phyloP scores from a whole-genome alignment of 2,888 invertebrate genomes.

The Ophion ventricosus region DNA sequence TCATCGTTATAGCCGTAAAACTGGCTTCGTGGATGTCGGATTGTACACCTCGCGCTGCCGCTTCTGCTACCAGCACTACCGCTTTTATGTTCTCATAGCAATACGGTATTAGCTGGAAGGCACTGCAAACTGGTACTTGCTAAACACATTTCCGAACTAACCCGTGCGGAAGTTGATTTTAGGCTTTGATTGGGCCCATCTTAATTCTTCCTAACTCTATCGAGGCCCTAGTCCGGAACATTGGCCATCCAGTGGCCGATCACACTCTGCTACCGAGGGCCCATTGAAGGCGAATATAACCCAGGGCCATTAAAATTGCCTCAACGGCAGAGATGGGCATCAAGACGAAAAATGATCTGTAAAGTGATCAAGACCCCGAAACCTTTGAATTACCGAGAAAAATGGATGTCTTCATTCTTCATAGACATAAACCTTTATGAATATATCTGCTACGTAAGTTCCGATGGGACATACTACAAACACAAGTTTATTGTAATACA shows the following conservation, averaged over 20 bases:
- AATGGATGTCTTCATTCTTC: constrained; percentile 8
- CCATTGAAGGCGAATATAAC: background rate
- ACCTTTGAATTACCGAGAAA: background rate
- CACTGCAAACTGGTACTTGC: background rate
- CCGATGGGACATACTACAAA: constrained; percentile 31
- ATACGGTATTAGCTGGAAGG: background rate
- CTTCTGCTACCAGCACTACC: constrained; percentile 29
- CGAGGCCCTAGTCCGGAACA: too few relatives aligned
- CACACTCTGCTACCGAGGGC: too few relatives aligned
- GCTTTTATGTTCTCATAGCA: background rate
- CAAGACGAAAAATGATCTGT: constrained; percentile 4
- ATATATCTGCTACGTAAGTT: constrained; percentile 49
- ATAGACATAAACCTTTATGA: constrained; percentile 19
- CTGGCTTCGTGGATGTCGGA: background rate
- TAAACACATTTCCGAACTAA: background rate
- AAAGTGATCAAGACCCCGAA: constrained; percentile 31
- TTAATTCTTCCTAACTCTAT: too few relatives aligned
- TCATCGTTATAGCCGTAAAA: background rate
- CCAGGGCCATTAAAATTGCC: too few relatives aligned
- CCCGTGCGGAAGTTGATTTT: too few relatives aligned
- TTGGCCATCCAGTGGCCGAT: too few relatives aligned
- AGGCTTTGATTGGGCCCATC: too few relatives aligned
- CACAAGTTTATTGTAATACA: constrained; percentile 33
- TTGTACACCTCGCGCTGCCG: background rate
- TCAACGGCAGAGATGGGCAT: too few relatives aligned